These are phyloP conservation scores for Uropsilus gracilis DNA, from an alignment of 2,113 vertebrate genomes.

Conservation along the genomic window DNA sequence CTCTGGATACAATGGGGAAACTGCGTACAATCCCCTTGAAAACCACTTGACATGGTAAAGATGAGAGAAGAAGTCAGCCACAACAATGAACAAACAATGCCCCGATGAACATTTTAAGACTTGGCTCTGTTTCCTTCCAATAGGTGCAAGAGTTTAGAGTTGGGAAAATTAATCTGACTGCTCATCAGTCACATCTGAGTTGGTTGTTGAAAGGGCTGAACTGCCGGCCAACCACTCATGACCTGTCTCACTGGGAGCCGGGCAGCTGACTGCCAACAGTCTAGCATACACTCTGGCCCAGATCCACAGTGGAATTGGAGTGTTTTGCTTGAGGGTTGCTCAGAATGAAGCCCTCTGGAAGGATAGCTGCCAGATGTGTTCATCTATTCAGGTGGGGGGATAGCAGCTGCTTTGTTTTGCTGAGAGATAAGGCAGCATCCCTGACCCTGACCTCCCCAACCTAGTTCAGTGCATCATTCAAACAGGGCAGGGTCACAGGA, in stretches of 20 bases:
- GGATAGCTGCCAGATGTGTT: constrained; percentile 46
- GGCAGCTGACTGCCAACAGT: not conserved
- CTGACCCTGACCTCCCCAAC: too few species aligned
- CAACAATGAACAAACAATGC: not conserved
- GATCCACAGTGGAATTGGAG: not conserved
- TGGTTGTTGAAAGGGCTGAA: constrained; percentile 2
- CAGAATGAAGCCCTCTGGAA: constrained; percentile 49
- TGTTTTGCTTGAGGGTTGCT: not conserved
- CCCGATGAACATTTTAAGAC: not conserved
- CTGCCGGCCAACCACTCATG: not conserved
- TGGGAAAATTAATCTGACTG: not conserved
- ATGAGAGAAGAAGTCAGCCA: not conserved
- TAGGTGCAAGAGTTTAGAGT: not conserved
- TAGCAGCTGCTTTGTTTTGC: not conserved
- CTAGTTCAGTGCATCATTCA: not conserved
- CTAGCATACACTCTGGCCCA: not conserved
- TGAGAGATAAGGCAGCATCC: not conserved
- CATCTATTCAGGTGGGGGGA: not conserved
- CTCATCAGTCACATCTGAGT: not conserved
- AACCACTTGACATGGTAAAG: not conserved
- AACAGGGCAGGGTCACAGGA: not conserved
- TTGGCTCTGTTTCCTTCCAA: not conserved
- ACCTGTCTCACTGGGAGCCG: not conserved
- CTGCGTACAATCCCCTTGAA: not conserved
- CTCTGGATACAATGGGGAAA: not conserved